Evolutionary conservation across 2,113 vertebrate species (phyloP).

Genomic region (Alethe castanea): DNA sequence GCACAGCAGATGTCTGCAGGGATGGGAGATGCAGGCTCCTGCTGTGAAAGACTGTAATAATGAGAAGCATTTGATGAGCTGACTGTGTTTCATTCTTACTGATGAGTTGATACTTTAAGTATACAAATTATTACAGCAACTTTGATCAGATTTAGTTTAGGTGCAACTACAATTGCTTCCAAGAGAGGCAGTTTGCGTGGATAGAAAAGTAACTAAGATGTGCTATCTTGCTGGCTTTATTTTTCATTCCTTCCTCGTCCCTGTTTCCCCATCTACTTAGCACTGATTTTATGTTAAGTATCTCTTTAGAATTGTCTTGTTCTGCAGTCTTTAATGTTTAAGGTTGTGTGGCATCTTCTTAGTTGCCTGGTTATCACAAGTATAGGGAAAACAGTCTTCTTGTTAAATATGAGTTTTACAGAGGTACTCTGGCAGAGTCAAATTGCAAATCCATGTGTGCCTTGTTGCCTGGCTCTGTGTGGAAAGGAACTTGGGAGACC

Average conservation of each 20-base stretch:
- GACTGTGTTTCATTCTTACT: slow-evolving; percentile 24
- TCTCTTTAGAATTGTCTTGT: not conserved
- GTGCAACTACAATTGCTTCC: slow-evolving; percentile 14
- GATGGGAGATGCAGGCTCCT: slow-evolving; percentile 26
- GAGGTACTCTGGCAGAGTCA: not conserved
- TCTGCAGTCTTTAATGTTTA: not conserved
- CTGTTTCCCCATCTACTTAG: not conserved
- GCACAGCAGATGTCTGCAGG: slow-evolving; percentile 26
- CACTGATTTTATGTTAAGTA: slow-evolving; percentile 8
- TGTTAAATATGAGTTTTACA: not conserved
- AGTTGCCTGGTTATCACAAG: not conserved
- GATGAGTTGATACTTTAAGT: slow-evolving; percentile 44
- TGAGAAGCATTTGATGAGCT: slow-evolving; percentile 29
- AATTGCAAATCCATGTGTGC: not conserved
- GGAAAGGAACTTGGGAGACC: not conserved
- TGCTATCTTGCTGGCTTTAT: not conserved
- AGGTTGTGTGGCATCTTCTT: not conserved
- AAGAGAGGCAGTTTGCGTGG: not conserved
- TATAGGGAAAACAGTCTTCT: not conserved
- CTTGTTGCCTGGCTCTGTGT: not conserved
- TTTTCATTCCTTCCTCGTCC: not conserved
- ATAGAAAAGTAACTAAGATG: slow-evolving; percentile 23
- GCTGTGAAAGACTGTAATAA: slow-evolving; percentile 40
- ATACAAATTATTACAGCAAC: slow-evolving; percentile 31
- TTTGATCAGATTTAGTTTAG: slow-evolving; percentile 49